Evolutionary conservation across 2,797 vertebrate species (phyloP).

Genomic region (Peromyscus attwateri): DNA sequence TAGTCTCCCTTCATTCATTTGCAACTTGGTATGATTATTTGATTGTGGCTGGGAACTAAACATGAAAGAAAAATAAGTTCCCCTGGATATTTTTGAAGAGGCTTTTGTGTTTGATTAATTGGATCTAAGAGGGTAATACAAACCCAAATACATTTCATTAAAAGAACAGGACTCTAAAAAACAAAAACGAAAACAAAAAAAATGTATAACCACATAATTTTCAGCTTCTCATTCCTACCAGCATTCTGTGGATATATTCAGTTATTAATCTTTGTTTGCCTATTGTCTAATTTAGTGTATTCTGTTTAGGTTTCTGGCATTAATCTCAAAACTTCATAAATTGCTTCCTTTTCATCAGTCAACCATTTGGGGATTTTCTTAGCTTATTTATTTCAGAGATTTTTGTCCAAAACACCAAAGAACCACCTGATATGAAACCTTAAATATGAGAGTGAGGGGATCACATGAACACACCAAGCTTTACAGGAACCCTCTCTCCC

Average conservation of each 20-base stretch:
- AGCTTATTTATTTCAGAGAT: constrained; percentile 32
- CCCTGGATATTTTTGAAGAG: constrained; percentile 31
- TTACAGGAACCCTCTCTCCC: background rate
- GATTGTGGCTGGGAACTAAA: constrained; percentile 64
- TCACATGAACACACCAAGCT: constrained; percentile 13
- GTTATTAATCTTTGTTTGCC: constrained; percentile 40
- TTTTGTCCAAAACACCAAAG: background rate
- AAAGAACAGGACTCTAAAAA: background rate
- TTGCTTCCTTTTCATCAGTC: constrained; percentile 57
- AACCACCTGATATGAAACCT: constrained; percentile 8
- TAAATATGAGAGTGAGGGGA: background rate
- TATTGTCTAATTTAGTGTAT: constrained; percentile 65
- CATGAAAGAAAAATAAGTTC: constrained; percentile 1
- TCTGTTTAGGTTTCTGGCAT: constrained; percentile 54
- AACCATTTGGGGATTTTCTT: constrained; percentile 23
- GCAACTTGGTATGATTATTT: constrained; percentile 67
- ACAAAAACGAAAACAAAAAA: constrained; percentile 28
- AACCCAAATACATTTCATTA: constrained; percentile 57
- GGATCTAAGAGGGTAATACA: constrained; percentile 30
- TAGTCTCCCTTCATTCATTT: constrained; percentile 30
- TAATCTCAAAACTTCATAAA: constrained; percentile 61
- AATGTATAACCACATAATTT: background rate
- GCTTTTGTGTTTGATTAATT: constrained; percentile 71
- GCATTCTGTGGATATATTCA: constrained; percentile 45
- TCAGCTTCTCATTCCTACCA: constrained; percentile 33